Evolutionary conservation across 2,888 invertebrate genomes (phyloP).

Genomic region (Melinaea menophilus): DNA sequence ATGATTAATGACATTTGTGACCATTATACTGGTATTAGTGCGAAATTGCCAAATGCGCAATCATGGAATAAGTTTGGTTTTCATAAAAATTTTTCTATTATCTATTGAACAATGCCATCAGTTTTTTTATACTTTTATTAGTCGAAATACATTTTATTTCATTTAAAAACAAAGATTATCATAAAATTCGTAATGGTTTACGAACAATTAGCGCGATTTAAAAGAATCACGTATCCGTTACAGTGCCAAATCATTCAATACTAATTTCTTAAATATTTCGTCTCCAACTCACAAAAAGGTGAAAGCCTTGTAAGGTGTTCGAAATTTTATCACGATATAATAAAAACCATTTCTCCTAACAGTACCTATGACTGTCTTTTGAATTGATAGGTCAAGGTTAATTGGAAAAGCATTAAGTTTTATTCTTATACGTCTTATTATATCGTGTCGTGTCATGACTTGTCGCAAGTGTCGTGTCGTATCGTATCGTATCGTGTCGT

Average conservation of each 20-base stretch:
- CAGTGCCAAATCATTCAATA: conserved; percentile 50
- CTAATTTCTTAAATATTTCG: conserved; percentile 54
- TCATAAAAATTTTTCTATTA: too few relatives aligned
- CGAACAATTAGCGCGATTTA: conserved; percentile 61
- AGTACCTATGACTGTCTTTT: background rate
- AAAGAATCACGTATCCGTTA: conserved; percentile 58
- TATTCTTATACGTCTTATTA: too few relatives aligned
- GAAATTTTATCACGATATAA: background rate
- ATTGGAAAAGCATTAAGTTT: too few relatives aligned
- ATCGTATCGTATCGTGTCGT: background rate
- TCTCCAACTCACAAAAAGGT: conserved; percentile 29
- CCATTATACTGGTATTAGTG: too few relatives aligned
- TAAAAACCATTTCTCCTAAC: background rate
- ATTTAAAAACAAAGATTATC: background rate
- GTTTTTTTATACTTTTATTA: too few relatives aligned
- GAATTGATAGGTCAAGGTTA: too few relatives aligned
- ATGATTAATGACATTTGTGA: too few relatives aligned
- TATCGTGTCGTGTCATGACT: too few relatives aligned
- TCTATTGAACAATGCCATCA: too few relatives aligned
- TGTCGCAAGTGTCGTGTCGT: too few relatives aligned
- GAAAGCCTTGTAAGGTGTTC: conserved; percentile 19
- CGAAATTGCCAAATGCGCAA: too few relatives aligned
- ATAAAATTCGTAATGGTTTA: conserved; percentile 31
- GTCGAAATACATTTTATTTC: background rate
- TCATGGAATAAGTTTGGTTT: too few relatives aligned